Evolutionary conservation across 2,888 invertebrate species (phyloP).

Genomic region (Synergus gifuensis): DNA sequence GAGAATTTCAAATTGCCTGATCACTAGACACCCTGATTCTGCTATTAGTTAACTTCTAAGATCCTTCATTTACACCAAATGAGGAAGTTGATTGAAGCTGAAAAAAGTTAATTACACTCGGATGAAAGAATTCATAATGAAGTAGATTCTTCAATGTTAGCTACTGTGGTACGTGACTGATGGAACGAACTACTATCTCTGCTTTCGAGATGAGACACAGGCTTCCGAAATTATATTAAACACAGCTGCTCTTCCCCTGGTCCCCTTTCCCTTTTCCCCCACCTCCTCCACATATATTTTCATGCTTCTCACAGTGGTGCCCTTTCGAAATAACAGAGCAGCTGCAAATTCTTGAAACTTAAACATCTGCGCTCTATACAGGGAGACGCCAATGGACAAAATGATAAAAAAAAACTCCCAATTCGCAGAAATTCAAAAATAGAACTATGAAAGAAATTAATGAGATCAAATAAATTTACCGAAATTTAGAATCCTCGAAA

Average conservation of each 20-base stretch:
- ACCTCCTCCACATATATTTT: constrained; percentile 3
- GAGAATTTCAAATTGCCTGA: too few relatives aligned
- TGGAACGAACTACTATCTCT: constrained; percentile 7
- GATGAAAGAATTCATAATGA: constrained; percentile 13
- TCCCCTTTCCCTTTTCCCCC: neutral
- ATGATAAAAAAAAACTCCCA: neutral
- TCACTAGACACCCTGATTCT: too few relatives aligned
- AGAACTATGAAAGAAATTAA: neutral
- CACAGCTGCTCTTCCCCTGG: constrained; percentile 24
- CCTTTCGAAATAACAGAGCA: constrained; percentile 36
- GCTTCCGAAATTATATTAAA: constrained; percentile 31
- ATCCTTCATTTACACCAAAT: too few relatives aligned
- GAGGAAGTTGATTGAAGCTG: constrained; percentile 5
- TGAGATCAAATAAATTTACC: too few relatives aligned
- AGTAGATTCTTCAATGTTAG: constrained; percentile 3
- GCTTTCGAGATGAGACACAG: constrained; percentile 23
- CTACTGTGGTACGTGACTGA: neutral
- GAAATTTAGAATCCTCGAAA: too few relatives aligned
- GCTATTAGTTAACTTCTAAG: too few relatives aligned
- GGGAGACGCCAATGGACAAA: constrained; percentile 4
- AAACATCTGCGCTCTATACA: constrained; percentile 21
- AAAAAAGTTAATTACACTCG: neutral
- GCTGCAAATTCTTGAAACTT: constrained; percentile 31
- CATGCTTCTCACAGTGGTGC: constrained; percentile 23
- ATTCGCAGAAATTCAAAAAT: neutral